Evolutionary conservation across 1,140 invertebrate species (phyloP).

Genomic region (Fopius arisanus): DNA sequence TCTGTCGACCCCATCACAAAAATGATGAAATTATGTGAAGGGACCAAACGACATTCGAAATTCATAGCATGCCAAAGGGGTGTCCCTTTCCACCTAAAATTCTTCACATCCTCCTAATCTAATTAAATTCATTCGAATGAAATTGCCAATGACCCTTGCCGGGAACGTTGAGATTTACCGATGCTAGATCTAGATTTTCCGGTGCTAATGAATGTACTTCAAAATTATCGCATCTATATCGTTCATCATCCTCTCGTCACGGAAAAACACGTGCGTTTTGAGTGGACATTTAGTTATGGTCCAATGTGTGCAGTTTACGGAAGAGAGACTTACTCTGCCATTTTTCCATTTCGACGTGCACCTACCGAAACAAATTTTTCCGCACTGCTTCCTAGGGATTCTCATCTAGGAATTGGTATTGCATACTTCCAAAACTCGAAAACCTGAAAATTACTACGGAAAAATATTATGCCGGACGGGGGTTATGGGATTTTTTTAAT

Average conservation of each 20-base stretch:
- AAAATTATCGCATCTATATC: neutral
- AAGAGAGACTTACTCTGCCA: constrained; percentile 31
- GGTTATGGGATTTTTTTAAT: too few species aligned
- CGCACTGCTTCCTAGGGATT: too few species aligned
- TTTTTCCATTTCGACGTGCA: too few species aligned
- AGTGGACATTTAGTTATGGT: constrained; percentile 40
- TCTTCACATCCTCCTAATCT: neutral
- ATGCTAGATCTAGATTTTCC: neutral
- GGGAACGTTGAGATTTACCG: neutral
- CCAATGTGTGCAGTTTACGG: constrained; percentile 33
- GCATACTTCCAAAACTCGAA: too few species aligned
- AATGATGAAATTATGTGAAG: constrained; percentile 40
- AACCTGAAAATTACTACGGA: too few species aligned
- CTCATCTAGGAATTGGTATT: too few species aligned
- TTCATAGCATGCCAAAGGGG: constrained; percentile 33
- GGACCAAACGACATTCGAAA: constrained; percentile 32
- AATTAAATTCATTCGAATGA: neutral
- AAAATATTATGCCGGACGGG: too few species aligned
- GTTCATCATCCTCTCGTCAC: constrained; percentile 14
- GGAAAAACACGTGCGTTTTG: constrained; percentile 30
- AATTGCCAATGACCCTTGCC: neutral
- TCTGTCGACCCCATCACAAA: constrained; percentile 16
- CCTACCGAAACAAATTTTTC: too few species aligned
- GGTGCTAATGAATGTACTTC: neutral
- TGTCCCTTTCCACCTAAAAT: neutral